Conservation (phyloP, 2,113 vertebrate species). For the Podarcis raffonei region DNA sequence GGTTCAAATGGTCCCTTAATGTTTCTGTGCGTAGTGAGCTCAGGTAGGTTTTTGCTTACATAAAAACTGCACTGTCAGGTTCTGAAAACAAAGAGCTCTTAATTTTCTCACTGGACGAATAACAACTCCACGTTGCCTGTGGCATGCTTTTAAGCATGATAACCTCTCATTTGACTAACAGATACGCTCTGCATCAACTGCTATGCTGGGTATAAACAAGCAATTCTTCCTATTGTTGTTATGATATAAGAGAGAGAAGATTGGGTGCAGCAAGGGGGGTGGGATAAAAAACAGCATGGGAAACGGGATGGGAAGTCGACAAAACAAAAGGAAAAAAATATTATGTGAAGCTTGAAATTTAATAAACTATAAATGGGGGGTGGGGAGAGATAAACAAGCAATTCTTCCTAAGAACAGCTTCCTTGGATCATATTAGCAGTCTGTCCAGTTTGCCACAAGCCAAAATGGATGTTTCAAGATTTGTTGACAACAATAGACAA, state of each 20-base stretch:
- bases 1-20: background rate
- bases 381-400: background rate
- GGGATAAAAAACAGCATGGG: no score
- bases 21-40: background rate
- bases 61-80: constrained; percentile 27
- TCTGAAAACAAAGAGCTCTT: constrained; percentile 20
- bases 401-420: background rate
- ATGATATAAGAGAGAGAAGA: no score
- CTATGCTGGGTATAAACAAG: background rate
- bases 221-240: background rate
- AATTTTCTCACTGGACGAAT: background rate
- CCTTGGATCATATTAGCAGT: background rate
- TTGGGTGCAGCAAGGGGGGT: no score
- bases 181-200: background rate
- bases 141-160: background rate
- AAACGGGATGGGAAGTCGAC: no score
- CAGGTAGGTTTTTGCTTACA: constrained; percentile 1
- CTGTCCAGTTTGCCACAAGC: background rate
- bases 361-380: no score
- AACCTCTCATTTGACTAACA: constrained; percentile 25
- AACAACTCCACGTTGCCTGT: background rate
- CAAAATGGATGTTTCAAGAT: background rate
- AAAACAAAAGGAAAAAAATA: no score
- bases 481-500: background rate
- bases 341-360: no score